Evolutionary conservation across 2,797 vertebrate species (phyloP).

Genomic region (Hafferia zeledoni): DNA sequence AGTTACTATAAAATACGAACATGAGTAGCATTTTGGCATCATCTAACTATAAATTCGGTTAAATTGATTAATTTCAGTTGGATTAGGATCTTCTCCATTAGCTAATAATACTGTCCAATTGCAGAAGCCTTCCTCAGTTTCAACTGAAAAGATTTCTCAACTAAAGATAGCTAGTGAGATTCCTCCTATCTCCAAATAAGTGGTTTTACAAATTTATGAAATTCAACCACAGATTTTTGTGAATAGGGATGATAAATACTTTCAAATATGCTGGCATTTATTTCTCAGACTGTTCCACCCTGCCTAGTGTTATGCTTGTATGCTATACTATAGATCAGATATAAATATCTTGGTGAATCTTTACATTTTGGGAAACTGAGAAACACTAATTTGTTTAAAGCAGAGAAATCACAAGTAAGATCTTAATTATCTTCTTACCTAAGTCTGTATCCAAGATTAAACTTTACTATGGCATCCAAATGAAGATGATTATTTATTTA

Average conservation of each 20-base stretch:
- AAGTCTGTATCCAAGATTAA: neutral
- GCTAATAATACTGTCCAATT: neutral
- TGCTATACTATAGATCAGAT: neutral
- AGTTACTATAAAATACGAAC: neutral
- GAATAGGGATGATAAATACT: neutral
- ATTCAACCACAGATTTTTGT: neutral
- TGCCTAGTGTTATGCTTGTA: neutral
- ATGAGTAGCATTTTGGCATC: neutral
- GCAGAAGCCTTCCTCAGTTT: neutral
- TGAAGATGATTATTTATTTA: neutral
- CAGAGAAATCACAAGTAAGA: neutral
- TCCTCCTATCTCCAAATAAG: neutral
- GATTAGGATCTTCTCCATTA: neutral
- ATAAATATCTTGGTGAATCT: neutral
- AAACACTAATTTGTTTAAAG: neutral
- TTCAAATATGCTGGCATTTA: neutral
- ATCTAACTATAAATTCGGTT: slow-evolving; percentile 11
- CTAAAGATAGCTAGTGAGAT: neutral
- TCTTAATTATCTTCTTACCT: neutral
- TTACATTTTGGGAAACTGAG: neutral
- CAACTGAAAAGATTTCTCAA: neutral
- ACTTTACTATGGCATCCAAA: neutral
- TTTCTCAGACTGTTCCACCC: neutral
- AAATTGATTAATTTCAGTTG: neutral
- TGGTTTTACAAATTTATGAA: neutral